Evolutionary conservation across 2,113 vertebrate species (phyloP).

Genomic region (Chinchilla lanigera): DNA sequence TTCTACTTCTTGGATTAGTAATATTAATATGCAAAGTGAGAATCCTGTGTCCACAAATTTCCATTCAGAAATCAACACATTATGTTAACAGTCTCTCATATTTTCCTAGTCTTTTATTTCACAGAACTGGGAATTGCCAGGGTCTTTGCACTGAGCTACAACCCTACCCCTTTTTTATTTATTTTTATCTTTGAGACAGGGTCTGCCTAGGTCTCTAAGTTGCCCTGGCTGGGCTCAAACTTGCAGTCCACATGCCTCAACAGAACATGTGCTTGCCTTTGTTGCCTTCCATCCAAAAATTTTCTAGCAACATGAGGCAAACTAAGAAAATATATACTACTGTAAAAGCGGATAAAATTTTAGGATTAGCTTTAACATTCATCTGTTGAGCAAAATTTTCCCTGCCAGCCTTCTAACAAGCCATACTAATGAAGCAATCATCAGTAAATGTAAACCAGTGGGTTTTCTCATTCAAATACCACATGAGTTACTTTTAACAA

Average conservation of each 20-base stretch:
- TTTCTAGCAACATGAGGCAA: background rate
- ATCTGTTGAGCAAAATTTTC: background rate
- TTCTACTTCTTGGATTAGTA: background rate
- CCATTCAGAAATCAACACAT: slow-evolving; percentile 38
- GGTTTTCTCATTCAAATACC: background rate
- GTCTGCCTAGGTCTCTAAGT: background rate
- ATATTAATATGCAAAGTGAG: slow-evolving; percentile 17
- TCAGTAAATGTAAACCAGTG: background rate
- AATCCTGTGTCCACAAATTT: background rate
- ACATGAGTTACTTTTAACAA: background rate
- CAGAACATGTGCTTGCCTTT: background rate
- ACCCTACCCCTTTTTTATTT: background rate
- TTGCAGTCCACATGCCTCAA: background rate
- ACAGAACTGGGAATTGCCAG: background rate
- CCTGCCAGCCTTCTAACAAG: slow-evolving; percentile 3
- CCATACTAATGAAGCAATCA: background rate
- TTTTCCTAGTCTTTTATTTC: slow-evolving; percentile 47
- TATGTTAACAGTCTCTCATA: background rate
- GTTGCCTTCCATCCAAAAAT: background rate
- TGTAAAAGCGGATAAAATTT: background rate
- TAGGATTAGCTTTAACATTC: background rate
- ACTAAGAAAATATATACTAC: background rate
- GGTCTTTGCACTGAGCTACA: background rate
- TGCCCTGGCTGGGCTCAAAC: background rate
- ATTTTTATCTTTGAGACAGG: background rate